Percentiles rank a stretch among this genome's conserved stretches.
These are phyloP conservation scores for Rhea pennata DNA, from an alignment of 2,113 vertebrate genomes.

Conservation along the genomic window DNA sequence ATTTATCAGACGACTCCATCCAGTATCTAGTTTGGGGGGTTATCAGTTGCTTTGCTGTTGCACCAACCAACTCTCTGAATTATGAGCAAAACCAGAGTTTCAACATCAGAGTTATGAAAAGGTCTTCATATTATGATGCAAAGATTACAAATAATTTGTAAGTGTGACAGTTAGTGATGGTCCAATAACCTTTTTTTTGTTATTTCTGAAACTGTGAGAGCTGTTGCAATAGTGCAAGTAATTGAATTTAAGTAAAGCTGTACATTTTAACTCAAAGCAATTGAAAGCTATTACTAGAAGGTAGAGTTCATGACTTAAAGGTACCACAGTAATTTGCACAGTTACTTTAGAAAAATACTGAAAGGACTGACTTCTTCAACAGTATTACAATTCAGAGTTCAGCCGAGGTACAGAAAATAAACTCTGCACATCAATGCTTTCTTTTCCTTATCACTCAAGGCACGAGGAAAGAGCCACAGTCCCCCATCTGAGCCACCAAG, in stretches of 20 bases:
- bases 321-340: neutral
- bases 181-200: neutral
- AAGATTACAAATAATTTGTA: neutral
- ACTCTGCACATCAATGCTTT: neutral
- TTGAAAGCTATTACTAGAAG: neutral
- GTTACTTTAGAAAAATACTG: neutral
- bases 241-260: neutral
- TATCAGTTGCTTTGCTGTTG: neutral
- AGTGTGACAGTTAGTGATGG: neutral
- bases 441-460: neutral
- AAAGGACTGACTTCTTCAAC: neutral
- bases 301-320: neutral
- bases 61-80: neutral
- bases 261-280: neutral
- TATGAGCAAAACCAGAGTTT: neutral
- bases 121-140: neutral
- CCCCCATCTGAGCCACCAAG: neutral
- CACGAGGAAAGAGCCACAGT: neutral
- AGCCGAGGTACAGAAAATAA: neutral
- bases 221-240: neutral
- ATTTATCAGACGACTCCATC: neutral
- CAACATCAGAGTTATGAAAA: neutral
- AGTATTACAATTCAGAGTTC: neutral
- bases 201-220: neutral
- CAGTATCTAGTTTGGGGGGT: too few relatives aligned